Evolutionary conservation across 2,888 invertebrate genomes (phyloP), one percentile per base, ranked within the genome.

Genomic region (Tricholauxania praeusta): DNA sequence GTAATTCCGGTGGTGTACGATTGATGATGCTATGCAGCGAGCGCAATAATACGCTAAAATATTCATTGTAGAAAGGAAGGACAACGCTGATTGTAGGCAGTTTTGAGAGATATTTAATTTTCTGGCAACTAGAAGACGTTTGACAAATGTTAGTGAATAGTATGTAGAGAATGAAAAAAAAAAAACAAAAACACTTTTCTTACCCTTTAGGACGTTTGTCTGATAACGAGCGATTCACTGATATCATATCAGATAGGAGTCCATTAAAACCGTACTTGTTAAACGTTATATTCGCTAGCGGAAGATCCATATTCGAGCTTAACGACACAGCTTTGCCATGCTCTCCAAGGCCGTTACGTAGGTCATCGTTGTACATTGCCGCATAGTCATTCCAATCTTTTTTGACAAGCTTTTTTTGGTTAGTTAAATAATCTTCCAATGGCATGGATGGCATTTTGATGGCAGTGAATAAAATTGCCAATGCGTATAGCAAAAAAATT

Each of bases 251-350:
- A 85, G 97, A 97, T 22, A 96, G 90, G 1, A 94, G 92, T 0
- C 94, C 98, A 87, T 98, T 98, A 85, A 98, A 99, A 1, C 98
- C 98, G 85, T 99, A 98, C 17, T 93, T 94, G 81, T 93, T 90
- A 83, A 95, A 98, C 51, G 97, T 87, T 48, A 74, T 77, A 4
- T 78, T 80, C 70, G 90, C 88, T 68, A 93, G 90, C 80, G 95
- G 94, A 22, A 90, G 82, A 0, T 87, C 85, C 15, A 90, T 90
- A 22, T 92, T 91, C 14, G 90, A 88, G 8, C 89, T 87, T 15
- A 95, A 86, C 77, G 89, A 89, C 10, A 93, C 93, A 0, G 92
- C 89, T 75, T 88, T 87, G 1, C 95, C 95, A 59, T 93, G 92
- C 82, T 95, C 95, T 0, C 95, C 95, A 10, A 90, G 88, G 15